These are phyloP conservation scores for Osmerus mordax DNA, from an alignment of 2,113 vertebrate genomes.

Conservation along the genomic window DNA sequence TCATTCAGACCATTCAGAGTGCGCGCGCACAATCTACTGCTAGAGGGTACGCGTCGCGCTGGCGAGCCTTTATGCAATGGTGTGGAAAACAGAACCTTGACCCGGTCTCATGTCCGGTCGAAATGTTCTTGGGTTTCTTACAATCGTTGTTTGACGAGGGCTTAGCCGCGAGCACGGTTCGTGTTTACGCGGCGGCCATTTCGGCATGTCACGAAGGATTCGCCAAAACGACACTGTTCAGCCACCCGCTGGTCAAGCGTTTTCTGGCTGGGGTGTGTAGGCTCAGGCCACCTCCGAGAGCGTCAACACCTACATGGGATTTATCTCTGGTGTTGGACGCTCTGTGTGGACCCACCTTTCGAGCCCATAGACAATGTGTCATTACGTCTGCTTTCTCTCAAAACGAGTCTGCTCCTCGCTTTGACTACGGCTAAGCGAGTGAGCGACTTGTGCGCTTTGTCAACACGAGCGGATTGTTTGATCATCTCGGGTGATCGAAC, in stretches of 20 bases:
- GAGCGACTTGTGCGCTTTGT: too few species aligned
- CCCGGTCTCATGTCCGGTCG: not conserved
- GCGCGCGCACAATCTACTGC: not conserved
- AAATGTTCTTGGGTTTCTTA: too few species aligned
- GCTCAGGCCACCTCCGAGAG: not conserved
- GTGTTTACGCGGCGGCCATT: too few species aligned
- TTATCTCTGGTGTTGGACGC: not conserved
- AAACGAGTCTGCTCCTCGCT: not conserved
- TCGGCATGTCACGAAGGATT: too few species aligned
- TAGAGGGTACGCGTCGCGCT: not conserved
- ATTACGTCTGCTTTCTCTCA: not conserved
- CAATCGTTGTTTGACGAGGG: too few species aligned
- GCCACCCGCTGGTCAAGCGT: too few species aligned
- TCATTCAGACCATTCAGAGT: too few species aligned
- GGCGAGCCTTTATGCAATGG: not conserved
- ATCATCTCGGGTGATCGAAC: too few species aligned
- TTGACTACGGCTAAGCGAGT: too few species aligned
- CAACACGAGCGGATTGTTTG: too few species aligned
- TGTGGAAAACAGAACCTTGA: not conserved
- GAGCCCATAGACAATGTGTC: not conserved
- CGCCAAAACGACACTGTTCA: not conserved
- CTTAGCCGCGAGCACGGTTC: too few species aligned
- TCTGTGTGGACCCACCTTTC: not conserved
- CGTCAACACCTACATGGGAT: not conserved
- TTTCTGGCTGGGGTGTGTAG: not conserved